Percentiles rank a stretch among this genome's conserved stretches.
Conservation (phyloP, 2,888 invertebrate species). For the Formica aserva region DNA sequence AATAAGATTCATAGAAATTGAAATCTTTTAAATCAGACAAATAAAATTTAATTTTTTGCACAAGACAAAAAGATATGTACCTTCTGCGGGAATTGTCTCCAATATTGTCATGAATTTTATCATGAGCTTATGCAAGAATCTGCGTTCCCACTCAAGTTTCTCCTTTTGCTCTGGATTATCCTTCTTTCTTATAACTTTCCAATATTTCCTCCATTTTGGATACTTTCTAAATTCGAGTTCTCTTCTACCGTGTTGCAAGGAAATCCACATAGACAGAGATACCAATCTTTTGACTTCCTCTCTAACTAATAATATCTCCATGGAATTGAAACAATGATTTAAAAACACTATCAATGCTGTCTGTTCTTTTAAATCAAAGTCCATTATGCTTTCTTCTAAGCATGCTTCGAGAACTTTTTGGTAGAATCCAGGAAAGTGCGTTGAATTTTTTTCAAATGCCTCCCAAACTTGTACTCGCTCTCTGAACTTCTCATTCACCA, state of each 20-base stretch:
- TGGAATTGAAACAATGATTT: slow-evolving; percentile 98
- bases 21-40: neutral
- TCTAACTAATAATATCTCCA: slow-evolving; percentile 97
- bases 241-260: slow-evolving; percentile 93
- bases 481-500: slow-evolving; percentile 99
- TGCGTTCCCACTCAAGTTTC: slow-evolving; percentile 93
- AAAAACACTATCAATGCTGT: slow-evolving; percentile 96
- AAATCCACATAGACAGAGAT: slow-evolving; percentile 98
- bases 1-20: neutral
- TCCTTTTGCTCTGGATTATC: slow-evolving; percentile 91
- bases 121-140: slow-evolving; percentile 94
- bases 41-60: neutral
- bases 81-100: slow-evolving; percentile 90
- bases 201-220: slow-evolving; percentile 97
- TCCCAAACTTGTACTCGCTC: slow-evolving; percentile 99
- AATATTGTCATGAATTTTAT: slow-evolving; percentile 94
- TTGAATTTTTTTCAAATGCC: slow-evolving; percentile 92
- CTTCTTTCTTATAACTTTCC: slow-evolving; percentile 95
- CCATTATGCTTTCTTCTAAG: slow-evolving; percentile 88
- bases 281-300: slow-evolving; percentile 96
- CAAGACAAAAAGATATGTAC: slow-evolving; percentile 79
- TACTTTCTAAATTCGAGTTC: slow-evolving; percentile 94
- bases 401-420: slow-evolving; percentile 92
- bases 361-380: slow-evolving; percentile 89
- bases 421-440: slow-evolving; percentile 93